Conservation (phyloP, 2,888 invertebrate genomes). For the Polydrusus pterygomalis region DNA sequence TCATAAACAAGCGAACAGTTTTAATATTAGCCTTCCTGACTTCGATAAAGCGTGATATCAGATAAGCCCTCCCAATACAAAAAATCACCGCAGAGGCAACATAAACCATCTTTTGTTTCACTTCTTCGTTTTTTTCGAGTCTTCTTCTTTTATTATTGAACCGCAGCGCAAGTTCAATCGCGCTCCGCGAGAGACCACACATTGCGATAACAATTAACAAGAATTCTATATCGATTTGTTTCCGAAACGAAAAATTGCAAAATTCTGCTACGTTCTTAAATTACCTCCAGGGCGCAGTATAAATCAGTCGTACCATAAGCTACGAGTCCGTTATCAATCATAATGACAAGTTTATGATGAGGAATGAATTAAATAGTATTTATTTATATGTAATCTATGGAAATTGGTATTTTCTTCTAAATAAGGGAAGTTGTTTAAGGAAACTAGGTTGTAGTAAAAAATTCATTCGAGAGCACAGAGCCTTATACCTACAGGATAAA, state of each 20-base stretch:
- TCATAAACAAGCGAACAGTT: slow-evolving; percentile 47
- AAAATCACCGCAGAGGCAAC: slow-evolving; percentile 52
- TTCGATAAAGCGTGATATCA: slow-evolving; percentile 53
- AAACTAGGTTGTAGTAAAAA: too few species aligned
- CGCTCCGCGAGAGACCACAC: slow-evolving; percentile 63
- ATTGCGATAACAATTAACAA: slow-evolving; percentile 65
- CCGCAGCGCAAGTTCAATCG: slow-evolving; percentile 61
- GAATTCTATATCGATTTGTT: slow-evolving; percentile 64
- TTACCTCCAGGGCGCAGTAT: slow-evolving; percentile 16
- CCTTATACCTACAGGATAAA: too few species aligned
- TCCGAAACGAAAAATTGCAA: slow-evolving; percentile 56
- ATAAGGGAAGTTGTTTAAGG: too few species aligned
- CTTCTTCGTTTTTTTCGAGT: slow-evolving; percentile 57
- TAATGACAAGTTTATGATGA: too few species aligned
- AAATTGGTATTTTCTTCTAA: too few species aligned
- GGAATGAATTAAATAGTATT: too few species aligned
- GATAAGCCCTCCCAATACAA: slow-evolving; percentile 47
- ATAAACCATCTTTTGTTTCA: slow-evolving; percentile 56
- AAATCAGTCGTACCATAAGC: background rate
- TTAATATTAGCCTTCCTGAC: slow-evolving; percentile 53
- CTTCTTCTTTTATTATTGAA: slow-evolving; percentile 58
- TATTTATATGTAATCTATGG: too few species aligned
- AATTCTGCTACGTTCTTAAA: slow-evolving; percentile 48
- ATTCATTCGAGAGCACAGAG: too few species aligned
- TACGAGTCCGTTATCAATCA: background rate